Percentiles rank a stretch among this genome's conserved stretches.
These are phyloP conservation scores for Drosophila anomelani DNA, from an alignment of 2,888 invertebrate species.

Conservation along the genomic window DNA sequence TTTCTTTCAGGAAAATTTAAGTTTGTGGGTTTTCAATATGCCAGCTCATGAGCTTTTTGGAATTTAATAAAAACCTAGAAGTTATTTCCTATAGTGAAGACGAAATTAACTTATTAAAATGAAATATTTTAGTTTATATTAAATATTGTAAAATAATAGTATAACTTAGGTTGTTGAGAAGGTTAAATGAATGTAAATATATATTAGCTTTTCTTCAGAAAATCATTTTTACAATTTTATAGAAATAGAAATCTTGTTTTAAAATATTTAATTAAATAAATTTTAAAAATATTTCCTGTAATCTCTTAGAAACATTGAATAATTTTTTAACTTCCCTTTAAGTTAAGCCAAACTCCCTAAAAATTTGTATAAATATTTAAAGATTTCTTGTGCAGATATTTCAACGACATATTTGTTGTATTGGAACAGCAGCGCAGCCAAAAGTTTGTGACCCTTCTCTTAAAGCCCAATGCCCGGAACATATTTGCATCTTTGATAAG, in stretches of 20 bases:
- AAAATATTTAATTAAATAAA: no score
- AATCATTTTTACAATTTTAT: no score
- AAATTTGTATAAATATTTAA: not conserved
- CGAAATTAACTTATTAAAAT: not conserved
- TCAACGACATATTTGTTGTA: slow-evolving; percentile 4
- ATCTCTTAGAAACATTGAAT: no score
- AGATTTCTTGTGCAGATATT: slow-evolving; percentile 1
- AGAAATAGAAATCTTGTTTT: no score
- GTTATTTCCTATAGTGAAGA: not conserved
- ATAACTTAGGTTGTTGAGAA: no score
- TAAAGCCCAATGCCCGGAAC: slow-evolving; percentile 27
- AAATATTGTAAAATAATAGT: no score
- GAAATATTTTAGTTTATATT: not conserved
- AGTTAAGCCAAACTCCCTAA: not conserved
- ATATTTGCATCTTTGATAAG: slow-evolving; percentile 78
- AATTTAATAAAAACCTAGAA: not conserved
- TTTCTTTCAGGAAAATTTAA: slow-evolving; percentile 21
- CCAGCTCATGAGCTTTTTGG: no score
- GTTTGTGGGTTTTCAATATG: not conserved
- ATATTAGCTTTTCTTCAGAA: no score
- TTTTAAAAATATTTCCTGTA: no score
- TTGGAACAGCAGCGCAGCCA: not conserved
- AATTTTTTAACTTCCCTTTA: not conserved
- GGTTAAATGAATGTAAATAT: no score
- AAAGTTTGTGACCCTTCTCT: slow-evolving; percentile 5